Percentiles rank a stretch among this genome's conserved stretches.
These are phyloP conservation scores for Caenorhabditis sp. DNA, from an alignment of 2,888 invertebrate genomes.

Conservation along the genomic window DNA sequence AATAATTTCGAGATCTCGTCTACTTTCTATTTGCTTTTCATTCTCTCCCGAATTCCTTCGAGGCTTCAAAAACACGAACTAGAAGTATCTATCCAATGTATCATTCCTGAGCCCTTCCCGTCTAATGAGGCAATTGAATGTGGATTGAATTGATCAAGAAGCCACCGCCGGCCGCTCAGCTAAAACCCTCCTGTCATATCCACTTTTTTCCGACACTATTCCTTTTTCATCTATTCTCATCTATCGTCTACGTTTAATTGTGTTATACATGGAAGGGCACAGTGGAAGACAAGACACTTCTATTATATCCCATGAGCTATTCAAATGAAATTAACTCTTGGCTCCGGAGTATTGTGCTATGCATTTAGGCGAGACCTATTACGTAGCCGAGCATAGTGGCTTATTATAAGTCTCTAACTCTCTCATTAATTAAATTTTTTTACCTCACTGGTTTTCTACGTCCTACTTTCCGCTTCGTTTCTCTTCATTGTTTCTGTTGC, in stretches of 20 bases:
- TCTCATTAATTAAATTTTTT: constrained; percentile 51
- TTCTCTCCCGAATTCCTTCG: background rate
- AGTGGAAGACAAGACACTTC: constrained; percentile 15
- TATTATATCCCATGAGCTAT: constrained; percentile 51
- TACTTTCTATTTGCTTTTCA: constrained; percentile 21
- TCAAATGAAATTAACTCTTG: constrained; percentile 57
- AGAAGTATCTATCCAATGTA: background rate
- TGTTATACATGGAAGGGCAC: constrained; percentile 11
- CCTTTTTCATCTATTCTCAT: background rate
- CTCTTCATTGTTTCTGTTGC: constrained; percentile 12
- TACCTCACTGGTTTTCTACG: constrained; percentile 44
- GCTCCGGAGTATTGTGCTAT: background rate
- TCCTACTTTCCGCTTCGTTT: constrained; percentile 41
- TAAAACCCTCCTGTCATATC: constrained; percentile 20
- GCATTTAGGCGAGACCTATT: background rate
- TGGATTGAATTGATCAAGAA: constrained; percentile 3
- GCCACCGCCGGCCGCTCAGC: background rate
- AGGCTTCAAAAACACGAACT: background rate
- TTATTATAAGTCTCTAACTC: background rate
- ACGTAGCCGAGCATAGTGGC: background rate
- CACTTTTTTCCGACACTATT: constrained; percentile 12
- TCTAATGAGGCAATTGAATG: constrained; percentile 49
- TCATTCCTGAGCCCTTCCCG: constrained; percentile 10
- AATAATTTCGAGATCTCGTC: constrained; percentile 23
- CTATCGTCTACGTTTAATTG: constrained; percentile 34